Evolutionary conservation across 2,888 invertebrate genomes (phyloP).

Genomic region (Dynastes hyllus): DNA sequence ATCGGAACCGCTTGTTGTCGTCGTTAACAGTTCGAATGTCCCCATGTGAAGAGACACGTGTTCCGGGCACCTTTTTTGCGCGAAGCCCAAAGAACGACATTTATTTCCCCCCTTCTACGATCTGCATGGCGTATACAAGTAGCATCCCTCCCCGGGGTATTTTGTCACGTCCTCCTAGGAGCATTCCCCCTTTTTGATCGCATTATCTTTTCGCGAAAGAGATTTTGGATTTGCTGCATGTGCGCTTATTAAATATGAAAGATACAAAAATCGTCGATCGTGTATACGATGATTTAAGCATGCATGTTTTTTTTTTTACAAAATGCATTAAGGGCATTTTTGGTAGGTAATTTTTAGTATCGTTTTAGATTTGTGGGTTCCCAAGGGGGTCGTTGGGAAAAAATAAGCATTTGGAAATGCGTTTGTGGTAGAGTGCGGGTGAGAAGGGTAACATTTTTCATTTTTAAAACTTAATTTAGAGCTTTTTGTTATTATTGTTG

Average conservation of each 20-base stretch:
- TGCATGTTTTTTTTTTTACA: no score
- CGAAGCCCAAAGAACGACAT: conserved; percentile 57
- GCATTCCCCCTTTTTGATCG: conserved; percentile 32
- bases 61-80: conserved; percentile 56
- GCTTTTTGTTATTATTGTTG: no score
- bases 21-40: conserved; percentile 47
- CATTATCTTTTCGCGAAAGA: conserved; percentile 37
- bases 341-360: no score
- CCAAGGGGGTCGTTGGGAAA: neutral
- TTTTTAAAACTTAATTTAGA: no score
- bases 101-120: conserved; percentile 55
- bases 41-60: conserved; percentile 58
- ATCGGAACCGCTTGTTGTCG: conserved; percentile 28
- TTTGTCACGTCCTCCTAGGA: conserved; percentile 31
- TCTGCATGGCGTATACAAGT: neutral
- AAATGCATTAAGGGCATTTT: no score
- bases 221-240: conserved; percentile 47
- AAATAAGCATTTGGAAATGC: no score
- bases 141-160: conserved; percentile 34
- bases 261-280: conserved; percentile 4
- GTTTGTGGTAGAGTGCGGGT: no score
- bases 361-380: neutral
- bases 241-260: conserved; percentile 35
- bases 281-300: neutral
- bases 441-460: no score